Evolutionary conservation across 2,888 invertebrate genomes (phyloP), one percentile per base, ranked within the genome.

Genomic region (Sclerodermus sp.): DNA sequence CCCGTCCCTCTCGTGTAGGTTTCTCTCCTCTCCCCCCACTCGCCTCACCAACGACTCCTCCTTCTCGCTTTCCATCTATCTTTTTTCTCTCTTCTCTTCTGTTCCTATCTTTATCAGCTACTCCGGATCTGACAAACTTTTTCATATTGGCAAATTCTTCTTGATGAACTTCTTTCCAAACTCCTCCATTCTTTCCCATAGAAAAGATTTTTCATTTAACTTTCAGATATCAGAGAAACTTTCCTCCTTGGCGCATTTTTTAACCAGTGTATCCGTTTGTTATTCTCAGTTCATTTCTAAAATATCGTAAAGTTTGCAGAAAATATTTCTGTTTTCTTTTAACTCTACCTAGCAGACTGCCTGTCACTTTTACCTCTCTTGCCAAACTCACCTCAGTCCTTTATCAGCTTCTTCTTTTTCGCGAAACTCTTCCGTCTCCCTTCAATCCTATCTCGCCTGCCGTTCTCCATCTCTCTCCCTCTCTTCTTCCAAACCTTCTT

Each of bases 391-490:
- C 23, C 23, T 5, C 23, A 23, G 23, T 23, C 23, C 23, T 23
- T 23, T 5, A 23, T 23, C 23, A 23, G 23, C 58, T 34, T 39
- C 40, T 39, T 15, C 31, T 51, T 40, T 29, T 41, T 32, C 49
- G 42, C 48, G 42, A 45, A 52, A 47, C 45, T 57, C 57, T 45
- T 56, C 62, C 57, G 47, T 76, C 76, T 68, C 67, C 47, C 57
- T 76, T 75, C 74, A 76, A 76, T 76, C 76, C 76, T 76, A 76
- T 71, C 71, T 71, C 70, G 63, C 47, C 45, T 8, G 8, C 38
- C 48, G 60, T 57, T 49, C 53, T 45, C 13, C 52, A 46, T 47
- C 71, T 63, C 29, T 18, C 41, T 23, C 41, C 6, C n/a, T 41
- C 16, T 41, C 14, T n/a, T 23, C 45, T 17, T 38, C 41, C 3